Conservation (phyloP, 2,113 vertebrate genomes). For the Alexandromys fortis region DNA sequence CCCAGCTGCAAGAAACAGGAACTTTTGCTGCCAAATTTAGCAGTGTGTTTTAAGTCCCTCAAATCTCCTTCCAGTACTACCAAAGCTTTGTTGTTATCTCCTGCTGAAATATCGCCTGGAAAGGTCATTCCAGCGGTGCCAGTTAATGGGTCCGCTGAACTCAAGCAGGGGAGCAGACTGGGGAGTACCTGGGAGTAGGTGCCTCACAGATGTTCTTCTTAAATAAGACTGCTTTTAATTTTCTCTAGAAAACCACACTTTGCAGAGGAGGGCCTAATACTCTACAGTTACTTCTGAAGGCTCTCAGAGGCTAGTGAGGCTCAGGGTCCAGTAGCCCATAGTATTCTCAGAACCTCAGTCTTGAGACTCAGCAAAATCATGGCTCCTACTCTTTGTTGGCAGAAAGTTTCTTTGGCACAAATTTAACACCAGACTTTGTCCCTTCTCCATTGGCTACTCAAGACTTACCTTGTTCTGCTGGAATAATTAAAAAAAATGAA, state of each 20-base stretch:
- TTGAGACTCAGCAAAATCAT: neutral
- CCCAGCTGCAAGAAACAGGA: conserved; percentile 67
- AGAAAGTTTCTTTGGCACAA: neutral
- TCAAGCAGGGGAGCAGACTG: conserved; percentile 3
- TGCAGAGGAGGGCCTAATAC: neutral
- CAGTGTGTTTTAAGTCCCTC: conserved; percentile 75
- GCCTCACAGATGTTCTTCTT: conserved; percentile 36
- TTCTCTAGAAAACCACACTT: conserved; percentile 16
- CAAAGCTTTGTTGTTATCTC: conserved; percentile 81
- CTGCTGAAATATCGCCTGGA: conserved; percentile 73
- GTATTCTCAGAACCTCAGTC: neutral
- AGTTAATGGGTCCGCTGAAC: conserved; percentile 70
- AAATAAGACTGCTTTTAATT: conserved; percentile 42
- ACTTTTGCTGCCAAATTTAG: conserved; percentile 76
- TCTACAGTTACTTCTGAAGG: conserved; percentile 14
- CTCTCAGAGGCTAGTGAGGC: neutral
- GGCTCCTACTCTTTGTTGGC: neutral
- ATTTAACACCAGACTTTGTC: neutral
- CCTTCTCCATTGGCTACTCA: neutral
- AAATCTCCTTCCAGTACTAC: conserved; percentile 80
- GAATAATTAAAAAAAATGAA: conserved; percentile 34
- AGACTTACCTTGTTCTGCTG: neutral
- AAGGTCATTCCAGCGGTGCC: conserved; percentile 75
- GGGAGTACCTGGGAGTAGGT: conserved; percentile 50
- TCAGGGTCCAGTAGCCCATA: neutral